These are phyloP conservation scores for Sitta carolinensis DNA, from an alignment of 2,797 vertebrate genomes.

Conservation along the genomic window DNA sequence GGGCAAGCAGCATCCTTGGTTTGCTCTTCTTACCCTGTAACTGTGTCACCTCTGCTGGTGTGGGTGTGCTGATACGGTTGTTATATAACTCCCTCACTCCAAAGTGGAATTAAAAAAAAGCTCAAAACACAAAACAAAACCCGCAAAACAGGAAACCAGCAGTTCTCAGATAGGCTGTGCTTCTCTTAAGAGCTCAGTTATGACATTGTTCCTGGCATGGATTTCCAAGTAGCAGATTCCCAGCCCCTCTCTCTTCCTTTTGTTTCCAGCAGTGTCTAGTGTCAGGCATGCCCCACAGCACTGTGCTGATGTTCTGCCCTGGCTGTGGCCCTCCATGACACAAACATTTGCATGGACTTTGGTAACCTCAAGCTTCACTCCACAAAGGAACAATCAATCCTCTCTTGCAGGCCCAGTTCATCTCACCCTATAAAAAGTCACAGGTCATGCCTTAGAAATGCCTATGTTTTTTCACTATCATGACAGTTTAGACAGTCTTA, in stretches of 20 bases:
- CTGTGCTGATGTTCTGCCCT: accelerated
- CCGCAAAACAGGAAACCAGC: background rate
- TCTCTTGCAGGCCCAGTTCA: background rate
- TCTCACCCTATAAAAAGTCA: background rate
- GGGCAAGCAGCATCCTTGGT: background rate
- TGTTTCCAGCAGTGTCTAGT: background rate
- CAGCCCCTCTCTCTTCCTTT: background rate
- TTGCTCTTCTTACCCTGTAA: background rate
- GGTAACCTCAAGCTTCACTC: background rate
- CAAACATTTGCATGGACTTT: background rate
- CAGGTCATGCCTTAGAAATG: background rate
- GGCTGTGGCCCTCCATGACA: background rate
- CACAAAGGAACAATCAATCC: background rate
- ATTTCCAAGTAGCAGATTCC: background rate
- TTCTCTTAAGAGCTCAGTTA: background rate
- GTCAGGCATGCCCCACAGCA: background rate
- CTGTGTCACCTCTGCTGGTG: background rate
- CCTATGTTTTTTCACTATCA: background rate
- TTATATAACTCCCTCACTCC: background rate
- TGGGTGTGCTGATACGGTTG: background rate
- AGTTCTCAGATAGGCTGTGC: background rate
- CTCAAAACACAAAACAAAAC: background rate
- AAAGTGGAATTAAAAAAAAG: background rate
- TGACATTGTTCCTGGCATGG: accelerated
- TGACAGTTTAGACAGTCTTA: background rate